Percentiles rank a stretch among this genome's conserved stretches.
Evolutionary conservation across 2,113 vertebrate species (phyloP).

Genomic region (Rhinolophus sinicus): DNA sequence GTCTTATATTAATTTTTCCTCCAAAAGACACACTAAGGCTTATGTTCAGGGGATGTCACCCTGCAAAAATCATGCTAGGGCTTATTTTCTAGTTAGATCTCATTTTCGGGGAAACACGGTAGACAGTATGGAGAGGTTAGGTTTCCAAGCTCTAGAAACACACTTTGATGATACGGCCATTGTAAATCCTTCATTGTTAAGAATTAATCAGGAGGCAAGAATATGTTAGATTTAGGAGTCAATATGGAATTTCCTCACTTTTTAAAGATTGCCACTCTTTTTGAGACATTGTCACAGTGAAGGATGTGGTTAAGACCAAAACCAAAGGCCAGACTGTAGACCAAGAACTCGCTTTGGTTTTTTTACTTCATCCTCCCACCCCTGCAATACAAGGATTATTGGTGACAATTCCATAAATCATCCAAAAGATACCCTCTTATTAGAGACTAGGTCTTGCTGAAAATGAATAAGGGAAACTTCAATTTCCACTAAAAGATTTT

Average conservation of each 20-base stretch:
- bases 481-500: conserved; percentile 56
- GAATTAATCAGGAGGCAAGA: not conserved
- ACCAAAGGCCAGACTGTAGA: not conserved
- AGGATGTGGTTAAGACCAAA: not conserved
- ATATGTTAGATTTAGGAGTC: not conserved
- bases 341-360: not conserved
- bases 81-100: no score
- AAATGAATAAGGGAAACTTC: conserved; percentile 56
- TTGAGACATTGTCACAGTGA: not conserved
- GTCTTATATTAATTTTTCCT: no score
- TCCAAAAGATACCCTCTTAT: not conserved
- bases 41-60: no score
- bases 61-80: no score
- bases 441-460: not conserved
- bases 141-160: not conserved
- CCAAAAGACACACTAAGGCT: no score
- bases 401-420: conserved; percentile 14
- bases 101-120: no score
- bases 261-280: not conserved
- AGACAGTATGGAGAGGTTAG: not conserved
- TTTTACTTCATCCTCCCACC: not conserved
- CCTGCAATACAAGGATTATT: not conserved
- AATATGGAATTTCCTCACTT: not conserved
- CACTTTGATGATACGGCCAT: not conserved
- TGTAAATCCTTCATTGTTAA: not conserved